phyloP scores from a whole-genome alignment of 2,797 vertebrate species.

The Oceanodroma leucorhoa region DNA sequence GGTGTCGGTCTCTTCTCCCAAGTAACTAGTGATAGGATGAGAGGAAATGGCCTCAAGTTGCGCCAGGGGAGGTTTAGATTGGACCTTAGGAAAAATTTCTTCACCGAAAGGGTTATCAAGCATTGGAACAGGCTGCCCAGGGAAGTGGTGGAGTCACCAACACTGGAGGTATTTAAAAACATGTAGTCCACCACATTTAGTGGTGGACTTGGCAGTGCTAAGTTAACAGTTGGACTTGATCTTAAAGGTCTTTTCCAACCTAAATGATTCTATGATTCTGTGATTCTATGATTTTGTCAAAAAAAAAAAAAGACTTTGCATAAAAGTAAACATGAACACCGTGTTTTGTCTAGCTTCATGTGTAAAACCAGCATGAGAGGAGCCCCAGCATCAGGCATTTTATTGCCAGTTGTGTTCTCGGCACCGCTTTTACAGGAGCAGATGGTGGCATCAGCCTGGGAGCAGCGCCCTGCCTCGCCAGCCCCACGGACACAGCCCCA shows the following conservation, averaged over 20 bases:
- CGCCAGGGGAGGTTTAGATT: accelerated
- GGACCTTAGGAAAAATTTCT: neutral
- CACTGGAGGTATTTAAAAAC: neutral
- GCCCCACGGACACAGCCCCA: neutral
- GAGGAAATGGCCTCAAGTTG: neutral
- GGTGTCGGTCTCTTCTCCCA: neutral
- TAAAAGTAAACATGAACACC: neutral
- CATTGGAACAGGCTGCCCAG: neutral
- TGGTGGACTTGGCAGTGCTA: neutral
- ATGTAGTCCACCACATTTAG: no score
- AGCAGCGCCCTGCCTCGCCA: accelerated
- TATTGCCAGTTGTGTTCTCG: neutral
- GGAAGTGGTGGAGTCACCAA: neutral
- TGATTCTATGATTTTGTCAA: neutral
- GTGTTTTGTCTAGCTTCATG: neutral
- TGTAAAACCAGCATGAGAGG: neutral
- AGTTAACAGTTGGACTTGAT: neutral
- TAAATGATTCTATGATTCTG: neutral
- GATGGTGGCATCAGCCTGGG: neutral
- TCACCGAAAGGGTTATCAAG: accelerated
- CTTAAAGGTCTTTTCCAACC: neutral
- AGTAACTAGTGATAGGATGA: accelerated
- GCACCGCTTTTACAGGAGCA: neutral
- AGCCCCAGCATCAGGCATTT: neutral
- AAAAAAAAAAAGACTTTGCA: neutral